Conservation (phyloP, 2,113 vertebrate species). For the Antechinus stuartii region DNA sequence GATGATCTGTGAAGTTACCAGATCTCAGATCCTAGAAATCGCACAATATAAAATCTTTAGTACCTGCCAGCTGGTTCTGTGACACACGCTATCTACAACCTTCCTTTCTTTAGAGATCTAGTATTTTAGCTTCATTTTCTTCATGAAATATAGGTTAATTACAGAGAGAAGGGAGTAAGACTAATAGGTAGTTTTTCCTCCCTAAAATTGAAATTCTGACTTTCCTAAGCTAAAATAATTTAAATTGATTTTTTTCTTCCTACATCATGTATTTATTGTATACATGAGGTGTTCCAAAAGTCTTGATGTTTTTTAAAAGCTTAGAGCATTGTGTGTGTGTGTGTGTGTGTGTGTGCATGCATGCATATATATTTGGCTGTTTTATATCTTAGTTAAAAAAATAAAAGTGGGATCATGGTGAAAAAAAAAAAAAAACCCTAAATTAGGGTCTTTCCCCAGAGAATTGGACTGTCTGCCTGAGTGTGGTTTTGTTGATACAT, state of each 20-base stretch:
- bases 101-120: neutral
- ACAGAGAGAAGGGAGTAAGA: constrained; percentile 25
- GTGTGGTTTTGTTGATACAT: neutral
- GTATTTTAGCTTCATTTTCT: neutral
- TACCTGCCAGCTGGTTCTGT: neutral
- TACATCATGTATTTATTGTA: neutral
- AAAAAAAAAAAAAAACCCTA: neutral
- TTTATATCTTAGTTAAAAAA: neutral
- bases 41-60: neutral
- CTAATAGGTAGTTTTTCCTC: neutral
- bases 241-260: neutral
- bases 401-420: neutral
- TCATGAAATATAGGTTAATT: constrained; percentile 9
- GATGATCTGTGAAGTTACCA: neutral
- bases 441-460: neutral
- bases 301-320: neutral
- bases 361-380: neutral
- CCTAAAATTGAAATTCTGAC: neutral
- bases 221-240: neutral
- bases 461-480: neutral
- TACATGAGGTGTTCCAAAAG: neutral
- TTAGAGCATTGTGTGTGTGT: neutral
- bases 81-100: neutral
- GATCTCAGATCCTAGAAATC: neutral
- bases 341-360: neutral